Evolutionary conservation across 2,888 invertebrate species (phyloP).

Genomic region (Hipparchia semele): DNA sequence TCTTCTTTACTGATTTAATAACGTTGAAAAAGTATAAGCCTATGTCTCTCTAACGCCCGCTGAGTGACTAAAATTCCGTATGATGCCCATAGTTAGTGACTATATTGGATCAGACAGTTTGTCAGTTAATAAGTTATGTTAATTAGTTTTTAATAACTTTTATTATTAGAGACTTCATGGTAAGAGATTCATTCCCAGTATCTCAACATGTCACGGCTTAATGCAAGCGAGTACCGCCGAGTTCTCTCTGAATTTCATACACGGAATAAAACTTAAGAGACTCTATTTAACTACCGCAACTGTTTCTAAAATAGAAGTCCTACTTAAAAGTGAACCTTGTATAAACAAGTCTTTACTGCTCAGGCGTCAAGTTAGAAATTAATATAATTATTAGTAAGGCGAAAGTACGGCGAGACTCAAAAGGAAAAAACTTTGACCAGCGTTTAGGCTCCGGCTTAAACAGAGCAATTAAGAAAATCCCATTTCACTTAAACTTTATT

Average conservation of each 20-base stretch:
- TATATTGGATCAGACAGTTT: too few species aligned
- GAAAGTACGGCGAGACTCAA: too few species aligned
- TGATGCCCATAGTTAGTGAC: too few species aligned
- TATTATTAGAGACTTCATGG: conserved; percentile 28
- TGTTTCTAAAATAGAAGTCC: not conserved
- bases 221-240: conserved; percentile 40
- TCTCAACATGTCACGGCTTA: conserved; percentile 47
- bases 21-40: too few species aligned
- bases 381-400: too few species aligned
- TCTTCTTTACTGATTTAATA: too few species aligned
- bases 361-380: too few species aligned
- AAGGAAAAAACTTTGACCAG: not conserved
- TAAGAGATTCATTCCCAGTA: conserved; percentile 37
- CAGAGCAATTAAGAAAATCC: conserved; percentile 31
- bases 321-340: too few species aligned
- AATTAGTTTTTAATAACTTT: not conserved
- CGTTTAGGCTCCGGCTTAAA: conserved; percentile 4
- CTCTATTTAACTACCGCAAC: not conserved
- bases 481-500: conserved; percentile 55
- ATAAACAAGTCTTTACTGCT: too few species aligned
- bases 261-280: conserved; percentile 45
- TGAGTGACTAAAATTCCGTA: too few species aligned
- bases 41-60: too few species aligned
- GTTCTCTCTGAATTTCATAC: conserved; percentile 52
- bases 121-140: too few species aligned